Evolutionary conservation across 1,140 invertebrate species (phyloP), one percentile per base, ranked within the genome.

Genomic region (Pseudomyrmex flavicornis): DNA sequence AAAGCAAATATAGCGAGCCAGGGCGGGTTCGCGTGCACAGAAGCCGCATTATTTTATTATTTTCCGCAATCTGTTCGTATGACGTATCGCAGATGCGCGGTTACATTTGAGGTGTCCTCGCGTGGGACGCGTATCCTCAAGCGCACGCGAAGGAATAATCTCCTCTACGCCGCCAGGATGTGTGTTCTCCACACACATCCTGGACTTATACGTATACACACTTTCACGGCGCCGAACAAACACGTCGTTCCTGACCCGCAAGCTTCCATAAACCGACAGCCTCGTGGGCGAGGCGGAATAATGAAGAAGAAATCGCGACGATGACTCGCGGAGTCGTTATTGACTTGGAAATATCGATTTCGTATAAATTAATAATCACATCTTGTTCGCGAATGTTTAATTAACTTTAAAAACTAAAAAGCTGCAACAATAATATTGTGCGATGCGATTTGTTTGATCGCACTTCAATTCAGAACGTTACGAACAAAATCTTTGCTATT

Each of bases 201-300:
- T 0, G 5, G 0, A 35, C 7, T 0, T 35, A 7, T 35, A 58
- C 59, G 3, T 73, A 59, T 59, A 79, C 63, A 75, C 68, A 84
- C 86, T 90, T 90, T 90, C 89, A 86, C 86, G 68, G 17, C 50
- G 61, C 48, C 48, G 35, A 3, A 13, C 35, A 22, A 86, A 84
- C 35, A 65, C 56, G 76, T 46, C 20, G 61, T 79, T 63, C 44
- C 84, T 59, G 76, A 74, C 72, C 58, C 59, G 62, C 85, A 80
- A 84, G 74, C 80, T 88, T 84, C 86, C 84, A 86, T 89, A 80
- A 88, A 90, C 50, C 1, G 88, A 72, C 13, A 74, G 46, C 13
- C 35, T 61, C 56, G 89, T 90, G 77, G 89, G 88, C 84, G 89
- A 85, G 20, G 63, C 20, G 9, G 76, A 48, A 74, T 48, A 79